A percentile compares a stretch with the other conserved stretches of the same genome.
phyloP scores from a whole-genome alignment of 1,140 invertebrate species.

The Tetragnatha versicolor region DNA sequence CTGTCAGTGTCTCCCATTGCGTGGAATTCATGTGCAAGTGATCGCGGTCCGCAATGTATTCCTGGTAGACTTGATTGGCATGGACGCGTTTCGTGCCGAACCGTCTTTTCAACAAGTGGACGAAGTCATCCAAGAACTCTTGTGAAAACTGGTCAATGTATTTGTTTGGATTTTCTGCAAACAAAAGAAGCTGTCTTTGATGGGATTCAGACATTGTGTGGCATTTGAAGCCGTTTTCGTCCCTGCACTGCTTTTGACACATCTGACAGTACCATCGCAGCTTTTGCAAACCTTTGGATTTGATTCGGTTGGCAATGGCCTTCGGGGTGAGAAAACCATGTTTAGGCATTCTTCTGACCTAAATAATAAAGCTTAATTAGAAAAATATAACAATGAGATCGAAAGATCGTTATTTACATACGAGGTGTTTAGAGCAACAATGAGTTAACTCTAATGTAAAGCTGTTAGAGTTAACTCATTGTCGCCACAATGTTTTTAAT shows the following conservation, averaged over 20 bases:
- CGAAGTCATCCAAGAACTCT: conserved; percentile 76
- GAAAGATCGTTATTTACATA: no score
- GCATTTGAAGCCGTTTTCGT: conserved; percentile 99
- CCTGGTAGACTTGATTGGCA: conserved; percentile 97
- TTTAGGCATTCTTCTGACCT: conserved; percentile 77
- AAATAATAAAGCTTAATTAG: no score
- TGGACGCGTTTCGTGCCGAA: conserved; percentile 93
- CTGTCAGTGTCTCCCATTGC: conserved; percentile 93
- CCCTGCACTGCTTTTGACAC: conserved; percentile 99
- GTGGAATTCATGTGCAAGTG: conserved; percentile 99
- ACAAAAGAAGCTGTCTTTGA: conserved; percentile 93
- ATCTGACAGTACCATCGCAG: conserved; percentile 99
- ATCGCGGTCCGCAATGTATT: conserved; percentile 91
- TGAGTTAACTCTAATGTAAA: no score
- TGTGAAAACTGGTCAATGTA: conserved; percentile 92
- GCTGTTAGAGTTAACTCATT: no score
- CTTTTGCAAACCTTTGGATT: conserved; percentile 98
- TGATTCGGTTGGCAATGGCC: conserved; percentile 98
- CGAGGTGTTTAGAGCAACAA: no score
- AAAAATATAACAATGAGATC: no score
- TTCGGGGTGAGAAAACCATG: conserved; percentile 96
- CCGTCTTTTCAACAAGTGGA: conserved; percentile 82
- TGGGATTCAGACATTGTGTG: conserved; percentile 97
- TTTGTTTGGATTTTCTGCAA: conserved; percentile 91
- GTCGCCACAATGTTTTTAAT: no score